phyloP scores from a whole-genome alignment of 1,140 invertebrate genomes.

The Drosophila lacteicornis region DNA sequence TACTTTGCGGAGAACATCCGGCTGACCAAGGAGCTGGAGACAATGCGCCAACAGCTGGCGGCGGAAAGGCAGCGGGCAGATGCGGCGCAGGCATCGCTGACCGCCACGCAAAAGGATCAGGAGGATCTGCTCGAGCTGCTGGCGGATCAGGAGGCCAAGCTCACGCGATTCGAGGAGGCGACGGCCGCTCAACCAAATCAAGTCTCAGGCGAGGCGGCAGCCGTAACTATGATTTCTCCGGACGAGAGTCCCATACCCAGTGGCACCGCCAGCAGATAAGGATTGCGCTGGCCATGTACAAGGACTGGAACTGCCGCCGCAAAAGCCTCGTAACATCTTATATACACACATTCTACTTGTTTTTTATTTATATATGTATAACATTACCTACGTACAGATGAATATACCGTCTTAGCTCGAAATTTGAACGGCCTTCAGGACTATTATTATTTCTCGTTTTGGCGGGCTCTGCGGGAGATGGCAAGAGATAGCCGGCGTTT shows the following conservation, averaged over 20 bases:
- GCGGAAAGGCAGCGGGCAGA: conserved; percentile 63
- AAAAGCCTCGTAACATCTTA: conserved; percentile 14
- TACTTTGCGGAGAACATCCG: conserved; percentile 82
- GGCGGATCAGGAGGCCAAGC: conserved; percentile 88
- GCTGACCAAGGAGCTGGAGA: conserved; percentile 83
- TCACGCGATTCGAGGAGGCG: conserved; percentile 60
- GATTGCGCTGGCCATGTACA: conserved; percentile 1
- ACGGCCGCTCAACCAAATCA: not conserved
- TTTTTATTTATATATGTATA: conserved; percentile 41
- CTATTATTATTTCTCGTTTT: conserved; percentile 4
- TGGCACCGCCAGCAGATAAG: conserved; percentile 52
- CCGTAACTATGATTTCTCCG: not conserved
- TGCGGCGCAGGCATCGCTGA: conserved; percentile 86
- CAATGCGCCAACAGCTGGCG: conserved; percentile 59
- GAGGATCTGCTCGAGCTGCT: conserved; percentile 95
- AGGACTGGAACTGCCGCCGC: conserved; percentile 25
- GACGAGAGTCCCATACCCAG: conserved; percentile 9
- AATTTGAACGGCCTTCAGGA: not conserved
- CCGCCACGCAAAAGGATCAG: conserved; percentile 93
- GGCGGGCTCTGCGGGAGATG: conserved; percentile 8
- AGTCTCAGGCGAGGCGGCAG: conserved; percentile 6
- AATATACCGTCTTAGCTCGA: conserved; percentile 20
- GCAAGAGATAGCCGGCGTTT: not conserved
- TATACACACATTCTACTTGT: conserved; percentile 52
- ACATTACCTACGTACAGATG: conserved; percentile 14